Evolutionary conservation across 2,888 invertebrate genomes (phyloP), one percentile per base, ranked within the genome.

Genomic region (Celastrina argiolus): DNA sequence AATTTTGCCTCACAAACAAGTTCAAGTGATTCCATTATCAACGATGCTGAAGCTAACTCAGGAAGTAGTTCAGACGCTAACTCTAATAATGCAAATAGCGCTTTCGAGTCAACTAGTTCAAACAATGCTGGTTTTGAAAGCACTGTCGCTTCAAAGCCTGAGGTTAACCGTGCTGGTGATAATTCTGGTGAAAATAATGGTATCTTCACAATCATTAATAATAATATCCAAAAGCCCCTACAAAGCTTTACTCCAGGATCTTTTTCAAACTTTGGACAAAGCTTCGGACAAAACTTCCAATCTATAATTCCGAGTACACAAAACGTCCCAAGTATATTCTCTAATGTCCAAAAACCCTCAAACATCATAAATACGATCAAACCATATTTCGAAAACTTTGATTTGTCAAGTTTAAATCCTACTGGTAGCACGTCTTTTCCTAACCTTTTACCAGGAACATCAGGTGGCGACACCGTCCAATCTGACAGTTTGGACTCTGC

Each of bases 401-500:
- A 22, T 12, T 51, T 14, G 2, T 51, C 51, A 22, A 51, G 22
- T 18, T 18, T 45, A 3, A 45, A 2, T 3, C 51, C 51, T 10
- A 16, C 22, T n/a, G 63, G 22, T 31, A 64, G 63, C 16, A n/a
- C 14, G 6, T 45, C 64, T 28, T 3, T 12, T 59, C 1, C 22
- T n/a, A n/a, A n/a, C 22, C 1, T 26, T 26, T 4, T 51, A 51
- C 56, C n/a, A 18, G 56, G 28, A 65, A 39, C n/a, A 34, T 61
- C 16, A 61, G 65, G 18, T 42, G 56, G 6, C 22, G 39, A 22
- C 51, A 65, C 8, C 6, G 36, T 58, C 18, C 61, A 61, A 10
- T 56, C 64, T 12, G 41, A 36, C 12, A 26, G 64, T 34, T 12
- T 59, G 7, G 16, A 16, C 58, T 69, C 66, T 51, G 66, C 56